A percentile compares a stretch with the other conserved stretches of the same genome.
These are phyloP conservation scores for Zoanthus solanderi DNA, from an alignment of 92 coral and sea anemone species.

Conservation along the genomic window DNA sequence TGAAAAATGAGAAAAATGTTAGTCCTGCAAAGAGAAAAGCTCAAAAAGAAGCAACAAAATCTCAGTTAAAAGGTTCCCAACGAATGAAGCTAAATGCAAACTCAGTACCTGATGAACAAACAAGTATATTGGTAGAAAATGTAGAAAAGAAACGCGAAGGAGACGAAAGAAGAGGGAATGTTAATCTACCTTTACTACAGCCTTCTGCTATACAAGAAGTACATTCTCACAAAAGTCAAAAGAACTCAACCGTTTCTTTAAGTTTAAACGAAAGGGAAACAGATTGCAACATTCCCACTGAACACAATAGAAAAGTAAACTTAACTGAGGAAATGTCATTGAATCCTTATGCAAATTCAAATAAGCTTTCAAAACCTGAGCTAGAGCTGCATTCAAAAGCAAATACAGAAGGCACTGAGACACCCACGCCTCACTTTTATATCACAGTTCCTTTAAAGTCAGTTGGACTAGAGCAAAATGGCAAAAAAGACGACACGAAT, in stretches of 20 bases:
- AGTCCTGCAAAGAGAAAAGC: constrained; percentile 35
- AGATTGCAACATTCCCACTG: constrained; percentile 44
- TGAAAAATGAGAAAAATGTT: not conserved
- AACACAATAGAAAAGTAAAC: constrained; percentile 37
- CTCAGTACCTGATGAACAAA: not conserved
- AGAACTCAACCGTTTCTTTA: not conserved
- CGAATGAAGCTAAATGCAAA: constrained; percentile 25
- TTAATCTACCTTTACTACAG: constrained; percentile 1
- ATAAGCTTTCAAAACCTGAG: constrained; percentile 2
- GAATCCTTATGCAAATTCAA: constrained; percentile 36
- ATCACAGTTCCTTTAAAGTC: constrained; percentile 27
- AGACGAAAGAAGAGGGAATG: not conserved
- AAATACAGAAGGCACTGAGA: not conserved
- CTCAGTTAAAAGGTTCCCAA: constrained; percentile 3
- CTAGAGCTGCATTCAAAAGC: constrained; percentile 10
- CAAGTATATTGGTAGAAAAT: not conserved
- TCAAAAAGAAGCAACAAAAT: constrained; percentile 11
- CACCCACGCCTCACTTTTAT: constrained; percentile 3
- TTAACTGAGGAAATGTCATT: not conserved
- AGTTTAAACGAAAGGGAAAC: not conserved
- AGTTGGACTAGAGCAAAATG: constrained; percentile 18
- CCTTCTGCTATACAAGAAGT: not conserved
- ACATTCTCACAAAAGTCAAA: not conserved
- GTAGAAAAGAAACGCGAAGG: not conserved
- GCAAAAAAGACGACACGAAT: constrained; percentile 14